Conservation (phyloP, 1,140 invertebrate species). For the Paraescarpia echinospica region DNA sequence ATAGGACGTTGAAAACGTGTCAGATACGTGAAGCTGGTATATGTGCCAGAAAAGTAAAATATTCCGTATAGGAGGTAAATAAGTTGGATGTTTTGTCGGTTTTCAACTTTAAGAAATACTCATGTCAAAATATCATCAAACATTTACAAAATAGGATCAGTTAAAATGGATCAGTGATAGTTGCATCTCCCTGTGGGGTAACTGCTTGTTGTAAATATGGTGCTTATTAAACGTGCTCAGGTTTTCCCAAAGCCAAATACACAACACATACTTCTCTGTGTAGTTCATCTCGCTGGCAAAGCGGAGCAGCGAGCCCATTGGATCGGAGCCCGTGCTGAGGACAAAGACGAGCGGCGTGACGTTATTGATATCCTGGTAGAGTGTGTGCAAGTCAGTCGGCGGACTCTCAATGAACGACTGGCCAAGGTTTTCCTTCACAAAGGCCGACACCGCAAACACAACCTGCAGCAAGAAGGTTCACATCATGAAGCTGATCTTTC, state of each 20-base stretch:
- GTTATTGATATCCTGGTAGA: constrained; percentile 66
- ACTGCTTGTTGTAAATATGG: no score
- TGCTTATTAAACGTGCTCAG: neutral
- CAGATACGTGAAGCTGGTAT: neutral
- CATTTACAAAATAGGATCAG: no score
- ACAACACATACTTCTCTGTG: constrained; percentile 45
- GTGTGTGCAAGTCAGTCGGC: constrained; percentile 67
- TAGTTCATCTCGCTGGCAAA: constrained; percentile 64
- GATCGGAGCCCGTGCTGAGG: constrained; percentile 58
- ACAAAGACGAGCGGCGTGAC: constrained; percentile 58
- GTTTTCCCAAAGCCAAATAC: constrained; percentile 14
- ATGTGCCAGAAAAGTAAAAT: no score
- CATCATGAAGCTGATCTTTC: neutral
- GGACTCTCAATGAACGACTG: constrained; percentile 77
- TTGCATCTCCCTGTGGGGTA: no score
- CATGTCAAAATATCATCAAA: no score
- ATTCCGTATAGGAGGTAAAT: no score
- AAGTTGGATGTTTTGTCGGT: no score
- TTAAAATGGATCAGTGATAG: no score
- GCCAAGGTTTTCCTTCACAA: constrained; percentile 75
- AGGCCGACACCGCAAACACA: constrained; percentile 76
- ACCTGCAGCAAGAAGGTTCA: constrained; percentile 57
- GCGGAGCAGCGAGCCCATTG: constrained; percentile 69
- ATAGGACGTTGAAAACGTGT: neutral
- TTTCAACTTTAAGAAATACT: no score